Base-by-base conservation (phyloP, 1,140 invertebrate genomes). In the Pollicipes pollicipes region DNA sequence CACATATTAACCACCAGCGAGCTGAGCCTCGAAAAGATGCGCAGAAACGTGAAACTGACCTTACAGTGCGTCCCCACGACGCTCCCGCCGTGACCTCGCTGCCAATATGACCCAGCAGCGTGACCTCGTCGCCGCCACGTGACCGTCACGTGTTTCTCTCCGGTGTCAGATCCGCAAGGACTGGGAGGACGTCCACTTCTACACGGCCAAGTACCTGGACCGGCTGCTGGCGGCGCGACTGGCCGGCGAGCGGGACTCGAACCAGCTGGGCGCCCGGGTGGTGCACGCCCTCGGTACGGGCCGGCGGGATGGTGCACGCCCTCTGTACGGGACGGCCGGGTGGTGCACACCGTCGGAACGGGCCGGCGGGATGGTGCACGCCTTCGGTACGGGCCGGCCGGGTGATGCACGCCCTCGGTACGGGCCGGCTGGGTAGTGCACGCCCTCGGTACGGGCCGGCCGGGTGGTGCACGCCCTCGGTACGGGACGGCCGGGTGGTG, bases 101-200 rank as follows among this genome's bases (percentile, higher is more conserved):
- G 95, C 72, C 88, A 93, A 77, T 90, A 88, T 0, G 87, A 88
- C 31, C 91, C 89, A 75, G 86, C 93, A 0, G 90, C 93, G 77
- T 86, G 88, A 0, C 87, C 90, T 71, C 82, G 85, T 0, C 92
- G 94, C 74, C 85, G 90, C 10, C 80, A 83, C n/a, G n/a, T n/a
- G n/a, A n/a, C n/a, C n/a, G n/a, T n/a, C n/a, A n/a, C n/a, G 31
- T 88, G 89, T 76, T 97, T 94, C 75, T 88, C 88, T 77, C 88
- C 93, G 73, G 88, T 92, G 3, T 84, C 89, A 24, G 85, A 87
- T 87, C 10, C 88, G 86, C 82, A 84, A 81, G 74, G 82, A 85
- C 64, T 93, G 90, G 84, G 95, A 97, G 78, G 91, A 94, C 77
- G 93, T 89, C 77, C 85, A 89, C 78, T 89, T 95, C 71, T 85